Evolutionary conservation across 37 sponge, comb jelly and placozoan genomes (phyloP).

Genomic region (Hexactinellida sp.): DNA sequence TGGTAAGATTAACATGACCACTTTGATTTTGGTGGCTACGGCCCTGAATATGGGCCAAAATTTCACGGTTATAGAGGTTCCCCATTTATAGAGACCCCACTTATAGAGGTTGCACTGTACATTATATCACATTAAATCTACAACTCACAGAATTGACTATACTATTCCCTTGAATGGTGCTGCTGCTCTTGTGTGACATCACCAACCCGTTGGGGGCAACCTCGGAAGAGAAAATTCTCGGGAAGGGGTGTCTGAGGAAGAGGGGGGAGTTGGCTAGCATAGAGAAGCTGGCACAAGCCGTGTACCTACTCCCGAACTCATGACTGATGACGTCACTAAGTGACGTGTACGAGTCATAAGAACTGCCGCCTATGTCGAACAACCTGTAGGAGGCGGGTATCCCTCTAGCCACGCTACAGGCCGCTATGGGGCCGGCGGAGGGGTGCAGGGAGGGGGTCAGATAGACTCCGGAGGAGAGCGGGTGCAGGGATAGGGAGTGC

Average conservation of each 20-base stretch:
- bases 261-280: neutral
- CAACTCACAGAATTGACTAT: neutral
- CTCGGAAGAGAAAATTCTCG: neutral
- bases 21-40: no score
- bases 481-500: neutral
- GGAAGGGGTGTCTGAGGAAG: neutral
- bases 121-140: no score
- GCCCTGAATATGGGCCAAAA: no score
- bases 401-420: neutral
- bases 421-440: neutral
- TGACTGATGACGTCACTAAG: neutral
- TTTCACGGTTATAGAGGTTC: no score
- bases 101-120: no score
- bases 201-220: neutral
- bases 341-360: neutral
- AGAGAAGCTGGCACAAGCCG: neutral
- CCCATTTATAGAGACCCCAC: no score
- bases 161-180: neutral
- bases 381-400: neutral
- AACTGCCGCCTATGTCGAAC: neutral
- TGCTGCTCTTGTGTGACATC: neutral
- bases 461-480: neutral
- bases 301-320: neutral
- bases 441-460: neutral
- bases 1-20: no score